These are phyloP conservation scores for Temnopleurus reevesii DNA, from an alignment of 53 echinoderm and acorn worm genomes.

Conservation along the genomic window DNA sequence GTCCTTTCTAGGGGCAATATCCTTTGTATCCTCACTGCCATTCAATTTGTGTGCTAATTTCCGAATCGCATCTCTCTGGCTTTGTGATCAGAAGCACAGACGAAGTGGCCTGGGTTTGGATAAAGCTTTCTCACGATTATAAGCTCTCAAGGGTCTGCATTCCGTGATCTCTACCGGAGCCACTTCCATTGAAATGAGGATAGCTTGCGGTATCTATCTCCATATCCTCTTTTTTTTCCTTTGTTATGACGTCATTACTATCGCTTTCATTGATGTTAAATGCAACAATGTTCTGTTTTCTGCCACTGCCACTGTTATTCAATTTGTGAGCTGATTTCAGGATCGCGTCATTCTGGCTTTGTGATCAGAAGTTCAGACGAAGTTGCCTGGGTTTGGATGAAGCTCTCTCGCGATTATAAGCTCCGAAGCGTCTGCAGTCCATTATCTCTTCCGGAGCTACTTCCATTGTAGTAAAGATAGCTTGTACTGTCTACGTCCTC, in stretches of 20 bases:
- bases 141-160: not conserved
- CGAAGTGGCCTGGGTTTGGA: not conserved
- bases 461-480: not conserved
- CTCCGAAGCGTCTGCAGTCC: not conserved
- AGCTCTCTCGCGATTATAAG: not conserved
- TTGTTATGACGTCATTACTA: not conserved
- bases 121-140: not conserved
- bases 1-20: not conserved
- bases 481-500: not conserved
- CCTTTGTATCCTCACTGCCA: not conserved
- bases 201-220: not conserved
- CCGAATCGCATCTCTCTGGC: not conserved
- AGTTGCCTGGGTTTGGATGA: not conserved
- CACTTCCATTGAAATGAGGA: not conserved
- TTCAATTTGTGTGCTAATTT: not conserved
- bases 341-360: not conserved
- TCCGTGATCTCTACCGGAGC: not conserved
- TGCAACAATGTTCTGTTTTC: slow-evolving; percentile 12
- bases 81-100: not conserved
- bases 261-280: slow-evolving; percentile 22
- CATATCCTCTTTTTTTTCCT: slow-evolving; percentile 4
- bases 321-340: not conserved
- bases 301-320: no score
- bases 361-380: not conserved
- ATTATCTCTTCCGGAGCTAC: not conserved